A percentile compares a stretch with the other conserved stretches of the same genome.
phyloP scores from a whole-genome alignment of 2,888 invertebrate species.

The Brachylomia viminalis region DNA sequence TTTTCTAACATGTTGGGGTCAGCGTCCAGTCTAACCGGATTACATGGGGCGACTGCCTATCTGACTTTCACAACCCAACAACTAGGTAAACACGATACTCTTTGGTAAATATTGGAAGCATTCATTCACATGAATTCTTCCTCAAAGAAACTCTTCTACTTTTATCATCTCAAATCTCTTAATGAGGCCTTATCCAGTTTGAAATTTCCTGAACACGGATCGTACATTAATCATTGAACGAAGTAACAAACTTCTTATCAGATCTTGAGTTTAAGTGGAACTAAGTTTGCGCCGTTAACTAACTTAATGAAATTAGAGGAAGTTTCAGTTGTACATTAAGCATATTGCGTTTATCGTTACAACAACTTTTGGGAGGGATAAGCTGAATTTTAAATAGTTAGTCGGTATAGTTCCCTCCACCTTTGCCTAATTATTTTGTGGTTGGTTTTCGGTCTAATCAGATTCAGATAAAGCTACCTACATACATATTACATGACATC shows the following conservation, averaged over 20 bases:
- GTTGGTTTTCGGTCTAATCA: not conserved
- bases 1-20: not conserved
- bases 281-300: slow-evolving; percentile 49
- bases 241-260: slow-evolving; percentile 51
- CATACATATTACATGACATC: not conserved
- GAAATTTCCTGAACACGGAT: slow-evolving; percentile 11
- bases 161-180: not conserved
- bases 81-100: not conserved
- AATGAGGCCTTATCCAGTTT: not conserved
- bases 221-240: slow-evolving; percentile 48
- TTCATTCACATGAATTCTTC: not conserved
- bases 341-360: slow-evolving; percentile 38
- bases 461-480: not conserved
- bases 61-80: not conserved
- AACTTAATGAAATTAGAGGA: slow-evolving; percentile 57
- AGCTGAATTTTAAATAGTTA: slow-evolving; percentile 12
- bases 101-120: not conserved
- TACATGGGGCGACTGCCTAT: not conserved
- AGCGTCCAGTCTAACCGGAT: not conserved
- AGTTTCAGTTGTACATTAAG: slow-evolving; percentile 31
- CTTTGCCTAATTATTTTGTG: not conserved
- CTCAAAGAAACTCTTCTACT: too few relatives aligned
- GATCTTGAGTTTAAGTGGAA: slow-evolving; percentile 51
- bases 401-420: not conserved
- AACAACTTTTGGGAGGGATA: not conserved